phyloP scores from a whole-genome alignment of 2,888 invertebrate species.

The Pherbina coryleti region DNA sequence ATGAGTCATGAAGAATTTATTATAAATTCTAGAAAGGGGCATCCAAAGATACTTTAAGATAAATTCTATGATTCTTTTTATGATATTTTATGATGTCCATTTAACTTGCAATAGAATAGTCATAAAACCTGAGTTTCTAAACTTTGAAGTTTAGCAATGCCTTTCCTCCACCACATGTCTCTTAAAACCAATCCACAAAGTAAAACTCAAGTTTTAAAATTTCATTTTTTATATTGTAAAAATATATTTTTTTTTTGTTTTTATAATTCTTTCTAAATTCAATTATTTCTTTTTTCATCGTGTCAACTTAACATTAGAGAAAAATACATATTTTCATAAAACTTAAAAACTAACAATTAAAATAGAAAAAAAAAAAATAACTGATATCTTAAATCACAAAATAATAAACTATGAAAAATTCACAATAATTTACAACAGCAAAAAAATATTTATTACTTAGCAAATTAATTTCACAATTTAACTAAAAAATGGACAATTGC shows the following conservation, averaged over 20 bases:
- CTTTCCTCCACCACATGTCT: too few species aligned
- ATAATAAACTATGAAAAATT: conserved; percentile 5
- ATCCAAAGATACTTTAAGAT: too few species aligned
- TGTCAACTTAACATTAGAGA: not conserved
- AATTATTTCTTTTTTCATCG: conserved; percentile 47
- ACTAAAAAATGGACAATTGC: conserved; percentile 40
- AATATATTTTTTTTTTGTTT: conserved; percentile 50
- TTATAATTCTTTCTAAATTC: conserved; percentile 59
- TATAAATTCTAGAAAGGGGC: too few species aligned
- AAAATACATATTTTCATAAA: conserved; percentile 29
- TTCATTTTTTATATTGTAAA: conserved; percentile 47
- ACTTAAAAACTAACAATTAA: conserved; percentile 25
- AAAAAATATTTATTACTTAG: conserved; percentile 36
- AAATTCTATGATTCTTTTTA: too few species aligned
- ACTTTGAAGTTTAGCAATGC: too few species aligned
- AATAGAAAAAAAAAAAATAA: conserved; percentile 28
- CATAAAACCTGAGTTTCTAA: too few species aligned
- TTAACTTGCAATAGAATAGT: too few species aligned
- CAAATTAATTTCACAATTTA: conserved; percentile 42
- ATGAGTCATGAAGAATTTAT: too few species aligned
- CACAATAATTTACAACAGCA: not conserved
- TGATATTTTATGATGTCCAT: too few species aligned
- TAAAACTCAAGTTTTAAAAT: too few species aligned
- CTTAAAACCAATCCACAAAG: too few species aligned
- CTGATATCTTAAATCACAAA: conserved; percentile 38